Evolutionary conservation across 2,113 vertebrate genomes (phyloP).

Genomic region (Plecotus auritus): DNA sequence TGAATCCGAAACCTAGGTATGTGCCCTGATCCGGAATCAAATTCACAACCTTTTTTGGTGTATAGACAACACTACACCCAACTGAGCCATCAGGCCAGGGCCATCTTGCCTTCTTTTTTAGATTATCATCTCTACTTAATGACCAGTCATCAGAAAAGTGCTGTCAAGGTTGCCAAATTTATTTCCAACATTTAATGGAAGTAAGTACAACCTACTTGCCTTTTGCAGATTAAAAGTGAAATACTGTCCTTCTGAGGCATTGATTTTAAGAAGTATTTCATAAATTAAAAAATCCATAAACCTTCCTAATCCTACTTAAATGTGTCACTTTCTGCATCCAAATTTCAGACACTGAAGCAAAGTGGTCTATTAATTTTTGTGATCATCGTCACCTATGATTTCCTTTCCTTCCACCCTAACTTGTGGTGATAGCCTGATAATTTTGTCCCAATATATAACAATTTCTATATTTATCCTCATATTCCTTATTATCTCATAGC

Average conservation of each 20-base stretch:
- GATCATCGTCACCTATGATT: neutral
- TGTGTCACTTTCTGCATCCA: neutral
- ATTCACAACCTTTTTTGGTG: neutral
- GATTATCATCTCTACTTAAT: neutral
- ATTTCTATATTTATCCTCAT: neutral
- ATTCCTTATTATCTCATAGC: neutral
- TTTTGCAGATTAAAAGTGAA: neutral
- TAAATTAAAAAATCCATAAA: neutral
- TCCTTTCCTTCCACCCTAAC: neutral
- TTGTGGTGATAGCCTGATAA: neutral
- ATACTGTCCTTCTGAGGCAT: neutral
- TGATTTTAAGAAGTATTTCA: neutral
- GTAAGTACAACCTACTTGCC: neutral
- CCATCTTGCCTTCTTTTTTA: neutral
- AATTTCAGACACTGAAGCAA: slow-evolving; percentile 4
- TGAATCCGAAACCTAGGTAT: neutral
- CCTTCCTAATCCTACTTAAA: neutral
- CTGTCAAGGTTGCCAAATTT: neutral
- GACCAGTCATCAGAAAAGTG: neutral
- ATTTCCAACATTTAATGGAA: slow-evolving; percentile 5
- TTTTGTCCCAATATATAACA: neutral
- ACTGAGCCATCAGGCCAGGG: neutral
- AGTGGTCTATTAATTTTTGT: neutral
- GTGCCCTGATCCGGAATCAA: neutral
- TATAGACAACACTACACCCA: neutral